Percentiles rank a stretch among this genome's conserved stretches.
These are phyloP conservation scores for Julus scandinavius DNA, from an alignment of 2,888 invertebrate genomes.

Conservation along the genomic window DNA sequence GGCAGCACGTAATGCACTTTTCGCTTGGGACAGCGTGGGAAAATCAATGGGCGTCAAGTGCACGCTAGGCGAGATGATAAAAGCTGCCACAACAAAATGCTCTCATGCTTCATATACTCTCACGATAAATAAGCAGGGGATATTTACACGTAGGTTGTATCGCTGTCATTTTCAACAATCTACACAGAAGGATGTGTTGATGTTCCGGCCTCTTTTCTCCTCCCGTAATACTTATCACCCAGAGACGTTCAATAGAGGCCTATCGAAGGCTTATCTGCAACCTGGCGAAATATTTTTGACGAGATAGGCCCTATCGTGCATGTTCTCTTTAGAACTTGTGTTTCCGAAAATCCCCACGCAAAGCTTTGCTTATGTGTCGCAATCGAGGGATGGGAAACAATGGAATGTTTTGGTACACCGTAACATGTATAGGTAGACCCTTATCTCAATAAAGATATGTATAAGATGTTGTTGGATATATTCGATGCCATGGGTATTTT, in stretches of 20 bases:
- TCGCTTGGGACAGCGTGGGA: constrained; percentile 27
- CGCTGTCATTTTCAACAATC: constrained; percentile 25
- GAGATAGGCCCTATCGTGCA: constrained; percentile 19
- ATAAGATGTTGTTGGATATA: no score
- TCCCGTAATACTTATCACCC: neutral
- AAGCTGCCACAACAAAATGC: neutral
- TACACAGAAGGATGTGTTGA: constrained; percentile 16
- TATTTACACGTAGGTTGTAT: neutral
- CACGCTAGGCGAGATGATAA: neutral
- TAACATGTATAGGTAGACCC: no score
- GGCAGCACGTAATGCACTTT: neutral
- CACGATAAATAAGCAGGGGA: neutral
- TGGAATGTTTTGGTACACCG: neutral
- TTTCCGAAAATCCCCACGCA: constrained; percentile 17
- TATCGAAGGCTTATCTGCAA: neutral
- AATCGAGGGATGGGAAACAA: neutral
- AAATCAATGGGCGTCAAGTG: constrained; percentile 34
- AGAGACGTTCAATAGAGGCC: neutral
- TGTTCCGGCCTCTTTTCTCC: neutral
- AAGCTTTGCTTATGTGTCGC: neutral
- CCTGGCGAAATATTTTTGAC: neutral
- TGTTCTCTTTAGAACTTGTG: neutral
- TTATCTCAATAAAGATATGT: no score
- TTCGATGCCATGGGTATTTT: no score
- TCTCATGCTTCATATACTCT: neutral